A percentile compares a stretch with the other conserved stretches of the same genome.
phyloP scores from a whole-genome alignment of 2,797 vertebrate genomes.

The Enteromius argenteus region DNA sequence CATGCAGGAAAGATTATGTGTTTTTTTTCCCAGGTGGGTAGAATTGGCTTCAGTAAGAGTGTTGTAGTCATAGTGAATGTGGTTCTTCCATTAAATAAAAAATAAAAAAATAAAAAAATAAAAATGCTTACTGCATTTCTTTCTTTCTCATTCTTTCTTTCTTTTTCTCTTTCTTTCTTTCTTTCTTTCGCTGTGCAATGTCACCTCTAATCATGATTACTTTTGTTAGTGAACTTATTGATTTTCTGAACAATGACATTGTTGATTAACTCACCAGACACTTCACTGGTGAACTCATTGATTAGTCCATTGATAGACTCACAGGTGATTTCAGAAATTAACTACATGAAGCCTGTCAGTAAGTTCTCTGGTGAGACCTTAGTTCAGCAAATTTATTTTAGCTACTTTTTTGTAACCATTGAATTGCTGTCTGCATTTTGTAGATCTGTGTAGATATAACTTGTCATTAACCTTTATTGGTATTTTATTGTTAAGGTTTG shows the following conservation, averaged over 20 bases:
- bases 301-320: neutral
- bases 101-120: neutral
- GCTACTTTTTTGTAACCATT: neutral
- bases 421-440: neutral
- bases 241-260: neutral
- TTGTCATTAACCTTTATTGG: neutral
- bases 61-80: constrained; percentile 7
- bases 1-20: neutral
- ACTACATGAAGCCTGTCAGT: neutral
- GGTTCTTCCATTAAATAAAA: neutral
- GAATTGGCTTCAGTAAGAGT: neutral
- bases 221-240: neutral
- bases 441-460: neutral
- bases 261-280: constrained; percentile 20
- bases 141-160: too few relatives aligned
- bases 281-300: neutral
- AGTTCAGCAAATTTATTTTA: neutral
- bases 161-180: too few relatives aligned
- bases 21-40: neutral
- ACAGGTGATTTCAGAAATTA: neutral
- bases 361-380: neutral
- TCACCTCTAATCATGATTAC: constrained; percentile 4
- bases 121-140: neutral
- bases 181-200: neutral
- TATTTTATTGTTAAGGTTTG: neutral